These are phyloP conservation scores for Motacilla alba DNA, from an alignment of 2,113 vertebrate species.

Conservation along the genomic window DNA sequence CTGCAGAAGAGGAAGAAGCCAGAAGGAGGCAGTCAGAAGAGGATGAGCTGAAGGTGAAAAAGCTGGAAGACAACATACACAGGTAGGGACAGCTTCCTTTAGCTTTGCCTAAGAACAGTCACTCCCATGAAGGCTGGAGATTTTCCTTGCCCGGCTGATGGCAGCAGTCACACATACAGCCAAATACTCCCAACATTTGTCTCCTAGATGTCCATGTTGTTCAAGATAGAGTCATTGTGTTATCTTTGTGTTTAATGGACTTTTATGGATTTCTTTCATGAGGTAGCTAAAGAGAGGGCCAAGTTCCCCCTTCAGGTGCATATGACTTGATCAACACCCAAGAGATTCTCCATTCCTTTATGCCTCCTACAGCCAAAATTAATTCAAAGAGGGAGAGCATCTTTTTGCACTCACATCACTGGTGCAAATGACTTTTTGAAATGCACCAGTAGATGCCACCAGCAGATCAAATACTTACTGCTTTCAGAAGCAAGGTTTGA, in stretches of 20 bases:
- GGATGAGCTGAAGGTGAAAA: conserved; percentile 89
- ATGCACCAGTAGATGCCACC: background rate
- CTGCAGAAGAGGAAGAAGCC: conserved; percentile 84
- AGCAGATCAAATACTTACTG: background rate
- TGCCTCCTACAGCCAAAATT: background rate
- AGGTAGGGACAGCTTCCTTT: conserved; percentile 73
- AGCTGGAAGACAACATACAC: conserved; percentile 87
- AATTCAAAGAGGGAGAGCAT: background rate
- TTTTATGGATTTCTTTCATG: background rate
- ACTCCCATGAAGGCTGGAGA: background rate
- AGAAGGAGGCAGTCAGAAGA: conserved; percentile 86
- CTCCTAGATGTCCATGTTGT: background rate
- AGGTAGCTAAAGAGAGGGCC: background rate
- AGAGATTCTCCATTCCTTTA: conserved; percentile 54
- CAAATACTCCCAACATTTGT: background rate
- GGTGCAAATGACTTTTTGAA: background rate
- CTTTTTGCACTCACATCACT: background rate
- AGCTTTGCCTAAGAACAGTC: background rate
- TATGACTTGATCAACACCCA: background rate
- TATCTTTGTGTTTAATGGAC: background rate
- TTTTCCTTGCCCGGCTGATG: background rate
- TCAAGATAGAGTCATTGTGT: background rate
- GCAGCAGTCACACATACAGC: background rate
- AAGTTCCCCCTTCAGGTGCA: background rate
- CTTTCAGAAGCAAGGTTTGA: background rate